Evolutionary conservation across 2,797 vertebrate genomes (phyloP), one percentile per base, ranked within the genome.

Genomic region (Notolabrus celidotus): DNA sequence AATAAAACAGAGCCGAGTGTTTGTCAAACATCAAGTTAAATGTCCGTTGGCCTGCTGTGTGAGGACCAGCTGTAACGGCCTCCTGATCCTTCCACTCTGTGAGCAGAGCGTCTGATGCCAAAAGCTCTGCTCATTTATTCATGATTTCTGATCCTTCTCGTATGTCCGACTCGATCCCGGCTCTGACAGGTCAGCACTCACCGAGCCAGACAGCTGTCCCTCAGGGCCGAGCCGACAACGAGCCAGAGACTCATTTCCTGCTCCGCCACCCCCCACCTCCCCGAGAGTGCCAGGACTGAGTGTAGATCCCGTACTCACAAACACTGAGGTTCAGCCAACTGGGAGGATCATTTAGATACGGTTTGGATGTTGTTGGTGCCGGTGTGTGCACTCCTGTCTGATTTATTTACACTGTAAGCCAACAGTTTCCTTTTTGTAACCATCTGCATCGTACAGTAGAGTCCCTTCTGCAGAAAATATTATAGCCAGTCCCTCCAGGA

Each of bases 51-150:
- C 34, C 15, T 16, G 15, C 38, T 5, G 3, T 16, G 15, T 39
- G 15, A 17, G 5, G 38, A 39, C 15, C 38, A 12, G 14, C 17
- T 0, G 10, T 27, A 42, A 58, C 55, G 52, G 42, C 55, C 23
- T 50, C 19, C 56, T 56, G 23, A 51, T 67, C 42, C 39, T n/a
- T 36, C 34, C 34, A 14, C 34, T 22, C 10, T 46, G 22, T 22
- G 43, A 43, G 38, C 38, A 41, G 41, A 56, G 46, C 29, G 52
- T 59, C 45, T 58, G 56, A 3, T 3, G 69, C 65, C 71, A 67
- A 57, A 49, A 34, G 14, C 52, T 36, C 63, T 72, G 31, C 61
- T 88, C 62, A 77, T 83, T 85, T 75, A 85, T 86, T 86, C 77
- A 85, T 83, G 72, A 74, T 65, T 79, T 63, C 47, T 84, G 69